Conservation (phyloP, 2,888 invertebrate genomes). For the Xestia rhomboidea region DNA sequence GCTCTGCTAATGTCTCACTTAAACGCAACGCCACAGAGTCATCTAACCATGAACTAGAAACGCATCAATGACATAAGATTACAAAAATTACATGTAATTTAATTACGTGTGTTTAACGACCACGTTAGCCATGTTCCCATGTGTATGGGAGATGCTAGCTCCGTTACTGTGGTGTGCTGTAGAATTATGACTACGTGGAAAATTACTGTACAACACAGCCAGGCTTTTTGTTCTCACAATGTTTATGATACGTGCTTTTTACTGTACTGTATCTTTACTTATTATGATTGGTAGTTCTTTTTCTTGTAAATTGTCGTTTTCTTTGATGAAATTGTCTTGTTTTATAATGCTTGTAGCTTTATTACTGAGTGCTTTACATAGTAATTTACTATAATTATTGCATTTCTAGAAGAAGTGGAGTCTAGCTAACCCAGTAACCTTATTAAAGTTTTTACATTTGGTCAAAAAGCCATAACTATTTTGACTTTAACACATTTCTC, state of each 20-base stretch:
- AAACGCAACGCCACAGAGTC: conserved; percentile 37
- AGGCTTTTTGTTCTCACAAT: conserved; percentile 66
- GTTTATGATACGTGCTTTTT: conserved; percentile 63
- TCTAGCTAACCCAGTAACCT: background rate
- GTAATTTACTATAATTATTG: background rate
- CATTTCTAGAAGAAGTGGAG: background rate
- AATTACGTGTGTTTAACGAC: conserved; percentile 62
- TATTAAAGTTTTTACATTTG: conserved; percentile 6
- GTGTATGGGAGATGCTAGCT: conserved; percentile 80
- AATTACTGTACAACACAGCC: conserved; percentile 65
- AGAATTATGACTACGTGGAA: conserved; percentile 67
- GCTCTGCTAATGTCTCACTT: conserved; percentile 52
- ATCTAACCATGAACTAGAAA: conserved; percentile 65
- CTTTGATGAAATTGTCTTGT: conserved; percentile 30
- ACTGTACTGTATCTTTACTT: conserved; percentile 47
- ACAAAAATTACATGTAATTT: conserved; percentile 65
- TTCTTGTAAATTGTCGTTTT: conserved; percentile 33
- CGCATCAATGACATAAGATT: conserved; percentile 67
- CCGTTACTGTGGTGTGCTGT: conserved; percentile 79
- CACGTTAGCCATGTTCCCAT: conserved; percentile 76
- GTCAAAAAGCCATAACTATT: conserved; percentile 7
- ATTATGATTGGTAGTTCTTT: conserved; percentile 46
- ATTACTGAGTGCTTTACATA: conserved; percentile 8
- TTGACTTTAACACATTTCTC: conserved; percentile 22
- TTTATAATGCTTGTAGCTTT: conserved; percentile 19